A percentile compares a stretch with the other conserved stretches of the same genome.
Conservation (phyloP, 2,888 invertebrate genomes). For the Machimus rusticus region DNA sequence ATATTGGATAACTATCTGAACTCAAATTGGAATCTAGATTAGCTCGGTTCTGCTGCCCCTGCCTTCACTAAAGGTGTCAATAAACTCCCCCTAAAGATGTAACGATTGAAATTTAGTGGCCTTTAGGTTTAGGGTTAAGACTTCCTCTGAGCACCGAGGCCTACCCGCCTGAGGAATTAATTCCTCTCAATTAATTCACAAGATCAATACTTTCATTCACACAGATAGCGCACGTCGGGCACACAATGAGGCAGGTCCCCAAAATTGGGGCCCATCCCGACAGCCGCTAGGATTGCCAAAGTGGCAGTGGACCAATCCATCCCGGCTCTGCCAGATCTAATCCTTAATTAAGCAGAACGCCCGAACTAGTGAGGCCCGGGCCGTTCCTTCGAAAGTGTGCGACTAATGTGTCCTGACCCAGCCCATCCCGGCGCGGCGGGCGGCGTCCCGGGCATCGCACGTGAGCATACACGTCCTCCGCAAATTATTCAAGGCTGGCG, state of each 20-base stretch:
- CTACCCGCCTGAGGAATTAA: not conserved
- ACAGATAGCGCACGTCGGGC: not conserved
- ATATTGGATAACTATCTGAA: not conserved
- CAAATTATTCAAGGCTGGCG: not conserved
- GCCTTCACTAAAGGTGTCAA: not conserved
- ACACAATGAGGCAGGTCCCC: not conserved
- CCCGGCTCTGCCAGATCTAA: not conserved
- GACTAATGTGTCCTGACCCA: not conserved
- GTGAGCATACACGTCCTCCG: not conserved
- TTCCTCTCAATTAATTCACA: slow-evolving; percentile 13
- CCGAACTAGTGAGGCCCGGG: not conserved
- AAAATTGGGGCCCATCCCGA: not conserved
- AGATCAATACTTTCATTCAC: not conserved
- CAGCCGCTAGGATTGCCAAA: not conserved
- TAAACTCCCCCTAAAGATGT: not conserved
- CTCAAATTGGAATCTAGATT: not conserved
- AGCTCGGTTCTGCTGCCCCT: not conserved
- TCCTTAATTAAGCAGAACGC: slow-evolving; percentile 11
- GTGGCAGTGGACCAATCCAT: not conserved
- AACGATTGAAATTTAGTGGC: not conserved
- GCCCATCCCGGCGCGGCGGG: too few relatives aligned
- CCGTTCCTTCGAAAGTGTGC: not conserved
- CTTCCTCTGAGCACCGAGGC: not conserved
- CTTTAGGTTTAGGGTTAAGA: not conserved
- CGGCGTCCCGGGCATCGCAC: not conserved